Conservation (phyloP, 2,888 invertebrate species). For the Conops quadrifasciatus region DNA sequence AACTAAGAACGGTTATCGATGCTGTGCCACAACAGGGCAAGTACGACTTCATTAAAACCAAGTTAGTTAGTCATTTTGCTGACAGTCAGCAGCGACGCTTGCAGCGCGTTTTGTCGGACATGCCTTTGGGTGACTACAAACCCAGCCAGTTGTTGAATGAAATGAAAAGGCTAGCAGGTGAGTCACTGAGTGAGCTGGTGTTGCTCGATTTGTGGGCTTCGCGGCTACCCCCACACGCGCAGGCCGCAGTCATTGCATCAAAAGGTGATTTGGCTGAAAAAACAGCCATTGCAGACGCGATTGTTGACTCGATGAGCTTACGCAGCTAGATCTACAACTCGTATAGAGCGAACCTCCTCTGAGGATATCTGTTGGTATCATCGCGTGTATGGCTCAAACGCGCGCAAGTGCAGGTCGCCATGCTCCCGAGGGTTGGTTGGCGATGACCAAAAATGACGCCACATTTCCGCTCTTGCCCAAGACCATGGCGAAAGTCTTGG, state of each 20-base stretch:
- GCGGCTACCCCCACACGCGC: constrained; percentile 1
- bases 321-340: too few species aligned
- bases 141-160: constrained; percentile 6
- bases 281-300: background rate
- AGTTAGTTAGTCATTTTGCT: background rate
- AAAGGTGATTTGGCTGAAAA: constrained; percentile 3
- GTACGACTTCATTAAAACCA: background rate
- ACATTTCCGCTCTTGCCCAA: background rate
- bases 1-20: background rate
- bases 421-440: background rate
- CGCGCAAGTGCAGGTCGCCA: background rate
- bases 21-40: background rate
- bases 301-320: constrained; percentile 1
- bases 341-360: too few species aligned
- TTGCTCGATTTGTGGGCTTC: background rate
- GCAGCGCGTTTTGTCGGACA: constrained; percentile 12
- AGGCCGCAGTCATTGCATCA: background rate
- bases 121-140: background rate
- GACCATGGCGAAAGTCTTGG: background rate
- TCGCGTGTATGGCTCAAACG: background rate
- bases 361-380: background rate
- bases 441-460: background rate
- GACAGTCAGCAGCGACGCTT: constrained; percentile 13
- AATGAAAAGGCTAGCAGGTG: background rate
- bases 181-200: background rate